phyloP scores from a whole-genome alignment of 2,797 vertebrate species.

The Cyprinella venusta region DNA sequence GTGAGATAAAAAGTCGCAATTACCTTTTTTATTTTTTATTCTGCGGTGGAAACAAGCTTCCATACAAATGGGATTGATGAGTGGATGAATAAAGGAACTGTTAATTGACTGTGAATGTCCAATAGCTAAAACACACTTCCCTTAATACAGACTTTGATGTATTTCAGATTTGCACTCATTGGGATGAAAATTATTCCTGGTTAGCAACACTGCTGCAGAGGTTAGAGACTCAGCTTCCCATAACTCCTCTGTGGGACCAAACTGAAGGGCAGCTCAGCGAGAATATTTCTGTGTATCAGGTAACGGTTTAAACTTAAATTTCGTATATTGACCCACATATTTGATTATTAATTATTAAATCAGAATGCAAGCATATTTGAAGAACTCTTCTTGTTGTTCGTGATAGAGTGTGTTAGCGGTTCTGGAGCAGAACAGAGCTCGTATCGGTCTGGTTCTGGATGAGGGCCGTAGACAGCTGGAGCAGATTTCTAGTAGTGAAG shows the following conservation, averaged over 20 bases:
- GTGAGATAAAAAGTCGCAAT: too few species aligned
- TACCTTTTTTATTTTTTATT: too few species aligned
- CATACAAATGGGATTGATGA: not conserved
- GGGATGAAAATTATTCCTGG: conserved; percentile 78
- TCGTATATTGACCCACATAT: not conserved
- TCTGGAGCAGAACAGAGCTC: conserved; percentile 75
- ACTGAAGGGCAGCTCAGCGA: conserved; percentile 79
- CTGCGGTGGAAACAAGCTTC: too few species aligned
- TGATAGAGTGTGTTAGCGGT: conserved; percentile 75
- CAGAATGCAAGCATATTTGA: not conserved
- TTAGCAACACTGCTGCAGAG: conserved; percentile 79
- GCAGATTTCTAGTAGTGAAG: conserved; percentile 48
- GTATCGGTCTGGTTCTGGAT: conserved; percentile 76
- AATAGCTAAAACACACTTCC: not conserved
- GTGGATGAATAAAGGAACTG: not conserved
- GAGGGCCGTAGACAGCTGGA: conserved; percentile 75
- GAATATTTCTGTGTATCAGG: conserved; percentile 80
- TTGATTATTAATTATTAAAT: not conserved
- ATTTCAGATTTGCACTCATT: conserved; percentile 83
- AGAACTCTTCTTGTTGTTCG: conserved; percentile 45
- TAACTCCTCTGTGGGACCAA: conserved; percentile 75
- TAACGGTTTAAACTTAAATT: conserved; percentile 58
- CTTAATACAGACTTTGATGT: too few species aligned
- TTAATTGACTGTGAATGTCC: not conserved
- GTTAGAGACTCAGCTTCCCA: conserved; percentile 74